Evolutionary conservation across 2,888 invertebrate species (phyloP), one percentile per base, ranked within the genome.

Genomic region (Oxycera nigricornis): DNA sequence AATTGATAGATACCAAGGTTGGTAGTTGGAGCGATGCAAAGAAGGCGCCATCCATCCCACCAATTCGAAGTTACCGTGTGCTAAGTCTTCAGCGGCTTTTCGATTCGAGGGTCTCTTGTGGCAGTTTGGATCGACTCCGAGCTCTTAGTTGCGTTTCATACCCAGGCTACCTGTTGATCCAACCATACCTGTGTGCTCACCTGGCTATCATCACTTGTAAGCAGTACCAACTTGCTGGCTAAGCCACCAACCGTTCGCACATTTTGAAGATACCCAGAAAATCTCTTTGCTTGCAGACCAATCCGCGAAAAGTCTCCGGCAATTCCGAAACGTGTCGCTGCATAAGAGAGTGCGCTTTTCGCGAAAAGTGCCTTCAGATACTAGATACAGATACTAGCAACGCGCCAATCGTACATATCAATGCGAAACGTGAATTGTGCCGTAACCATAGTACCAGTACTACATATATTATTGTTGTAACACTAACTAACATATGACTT

Each of bases 91-190:
- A 35, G 41, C 24, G 52, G 35, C 52, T 70, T 52, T 67, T 67
- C 24, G 26, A 41, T 68, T 70, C 26, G 39, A 65, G 65, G 65
- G 70, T 50, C 70, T 52, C 70, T 31, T 30, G 65, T 65, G 41
- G 70, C 35, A 70, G 55, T 31, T 70, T 70, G 52, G 70, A 31
- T 65, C 65, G 65, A 6, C 41, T 65, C 30, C 30, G n/a, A 31
- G 26, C 70, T 70, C 70, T 70, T 55, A 17, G 55, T 31, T 35
- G 70, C 31, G 55, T 14, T 28, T 70, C 70, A 70, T 70, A 70
- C 70, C 70, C 70, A 52, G 70, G 70, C 70, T 70, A 70, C 70
- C 70, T 70, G 70, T 70, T 70, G 70, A 70, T 55, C 70, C 52
- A 70, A 70, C 70, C 70, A 70, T 70, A 70, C 70, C 70, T 70